Base-by-base conservation (phyloP, 1,140 invertebrate species). In the Drosophila persimilis region DNA sequence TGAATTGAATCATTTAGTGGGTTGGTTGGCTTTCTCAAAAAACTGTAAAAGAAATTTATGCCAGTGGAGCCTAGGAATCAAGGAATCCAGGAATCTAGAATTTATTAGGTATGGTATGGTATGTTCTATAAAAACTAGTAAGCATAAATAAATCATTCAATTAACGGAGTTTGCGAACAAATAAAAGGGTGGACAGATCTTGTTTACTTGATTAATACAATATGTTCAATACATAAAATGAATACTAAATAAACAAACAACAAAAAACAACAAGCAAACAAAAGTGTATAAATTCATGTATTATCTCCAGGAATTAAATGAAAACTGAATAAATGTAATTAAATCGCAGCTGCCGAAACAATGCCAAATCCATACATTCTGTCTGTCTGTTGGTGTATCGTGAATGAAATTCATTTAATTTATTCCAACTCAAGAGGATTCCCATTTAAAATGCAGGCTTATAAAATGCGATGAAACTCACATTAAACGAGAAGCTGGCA, bases 361-460 rank as follows among this genome's bases (percentile, higher is more conserved):
- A 57, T 57, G 67, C 4, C 44, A 69, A 67, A 67, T 67, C 63
- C 55, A 55, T 41, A 55, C 44, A 44, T 35, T 43, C 15, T 39
- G 13, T 53, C 15, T 26, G 24, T 39, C 11, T 2, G 11, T 39
- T 13, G 9, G 2, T 31, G 26, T 20, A 43, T 15, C 39, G 43
- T 44, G 65, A 69, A 57, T 69, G 67, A 69, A 50, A 57, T 67
- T 50, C 31, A 69, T 69, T 69, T 31, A 69, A 48, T 67, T 20
- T 69, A 24, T 35, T 69, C 11, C 6, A 44, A 62, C 44, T 57
- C 22, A 9, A 31, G 9, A n/a, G 11, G 9, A 20, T 6, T n/a
- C n/a, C 3, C 26, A 69, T 67, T 48, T 56, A 35, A 35, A 43
- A 69, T 69, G 35, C 59, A 31, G 8, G 11, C 15, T 56, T 39